A percentile compares a stretch with the other conserved stretches of the same genome.
Evolutionary conservation across 2,888 invertebrate species (phyloP).

Genomic region (Monochamus alternatus): DNA sequence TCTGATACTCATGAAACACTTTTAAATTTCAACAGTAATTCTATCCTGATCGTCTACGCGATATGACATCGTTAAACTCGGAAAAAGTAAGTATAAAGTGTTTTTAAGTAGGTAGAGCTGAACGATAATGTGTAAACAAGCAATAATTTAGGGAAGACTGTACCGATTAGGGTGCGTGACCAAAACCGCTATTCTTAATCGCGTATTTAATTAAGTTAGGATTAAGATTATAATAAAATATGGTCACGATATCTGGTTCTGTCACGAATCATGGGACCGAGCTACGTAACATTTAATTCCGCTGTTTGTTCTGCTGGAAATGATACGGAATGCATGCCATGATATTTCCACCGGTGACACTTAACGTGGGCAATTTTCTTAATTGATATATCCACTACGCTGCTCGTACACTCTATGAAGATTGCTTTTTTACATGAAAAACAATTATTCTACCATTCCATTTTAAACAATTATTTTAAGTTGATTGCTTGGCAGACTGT

Average conservation of each 20-base stretch:
- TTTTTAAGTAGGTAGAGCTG: constrained; percentile 38
- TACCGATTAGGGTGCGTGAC: constrained; percentile 56
- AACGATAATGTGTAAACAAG: constrained; percentile 56
- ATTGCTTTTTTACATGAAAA: too few species aligned
- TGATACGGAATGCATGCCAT: constrained; percentile 40
- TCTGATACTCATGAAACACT: not conserved
- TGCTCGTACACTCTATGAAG: too few species aligned
- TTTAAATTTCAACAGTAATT: constrained; percentile 34
- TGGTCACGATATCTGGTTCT: constrained; percentile 62
- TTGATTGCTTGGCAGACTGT: too few species aligned
- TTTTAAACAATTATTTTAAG: too few species aligned
- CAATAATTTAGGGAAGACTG: constrained; percentile 55
- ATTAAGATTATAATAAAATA: constrained; percentile 69
- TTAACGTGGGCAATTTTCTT: constrained; percentile 29
- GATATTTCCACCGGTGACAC: constrained; percentile 17
- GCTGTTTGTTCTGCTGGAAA: constrained; percentile 47
- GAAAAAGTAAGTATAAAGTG: constrained; percentile 40
- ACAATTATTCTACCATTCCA: not conserved
- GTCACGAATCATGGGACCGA: constrained; percentile 30
- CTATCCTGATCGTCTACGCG: constrained; percentile 27
- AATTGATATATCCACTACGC: constrained; percentile 20
- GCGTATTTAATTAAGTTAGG: constrained; percentile 70
- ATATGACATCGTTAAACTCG: constrained; percentile 38
- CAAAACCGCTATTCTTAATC: constrained; percentile 53
- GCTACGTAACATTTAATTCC: constrained; percentile 40